Percentiles rank a stretch among this genome's conserved stretches.
These are phyloP conservation scores for Drosophila subobscura DNA, from an alignment of 1,140 invertebrate species.

Conservation along the genomic window DNA sequence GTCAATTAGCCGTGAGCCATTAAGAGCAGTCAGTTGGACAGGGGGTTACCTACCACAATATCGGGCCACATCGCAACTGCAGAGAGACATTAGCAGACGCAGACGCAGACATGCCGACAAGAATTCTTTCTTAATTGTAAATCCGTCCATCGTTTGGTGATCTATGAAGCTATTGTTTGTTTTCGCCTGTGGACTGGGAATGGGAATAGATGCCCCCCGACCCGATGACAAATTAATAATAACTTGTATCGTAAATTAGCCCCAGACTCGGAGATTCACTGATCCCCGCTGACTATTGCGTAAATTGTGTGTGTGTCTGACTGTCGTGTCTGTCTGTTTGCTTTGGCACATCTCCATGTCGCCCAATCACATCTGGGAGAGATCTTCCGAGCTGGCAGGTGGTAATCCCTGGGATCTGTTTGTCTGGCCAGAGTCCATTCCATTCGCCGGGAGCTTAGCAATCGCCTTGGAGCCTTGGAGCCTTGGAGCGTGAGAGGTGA, in stretches of 20 bases:
- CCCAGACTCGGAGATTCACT: constrained; percentile 18
- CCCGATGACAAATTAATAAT: constrained; percentile 83
- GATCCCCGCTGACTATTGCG: constrained; percentile 20
- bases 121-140: constrained; percentile 65
- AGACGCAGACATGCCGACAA: constrained; percentile 26
- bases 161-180: constrained; percentile 1
- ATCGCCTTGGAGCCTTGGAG: too few species aligned
- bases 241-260: constrained; percentile 81
- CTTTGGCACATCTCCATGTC: constrained; percentile 51
- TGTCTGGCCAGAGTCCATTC: constrained; percentile 4
- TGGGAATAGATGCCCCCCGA: constrained; percentile 51
- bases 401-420: constrained; percentile 38
- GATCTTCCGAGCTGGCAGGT: constrained; percentile 32
- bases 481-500: constrained; percentile 45
- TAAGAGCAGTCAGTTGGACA: constrained; percentile 30
- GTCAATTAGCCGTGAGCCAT: constrained; percentile 74
- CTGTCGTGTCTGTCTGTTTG: constrained; percentile 28
- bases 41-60: constrained; percentile 41
- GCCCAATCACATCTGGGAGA: constrained; percentile 14
- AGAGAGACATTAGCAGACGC: constrained; percentile 6
- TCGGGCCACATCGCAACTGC: constrained; percentile 15
- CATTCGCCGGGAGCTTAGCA: too few species aligned
- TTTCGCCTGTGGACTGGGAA: constrained; percentile 25
- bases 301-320: constrained; percentile 28
- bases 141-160: constrained; percentile 27